Conservation (phyloP, 2,797 vertebrate genomes). For the Vipera ursinii region DNA sequence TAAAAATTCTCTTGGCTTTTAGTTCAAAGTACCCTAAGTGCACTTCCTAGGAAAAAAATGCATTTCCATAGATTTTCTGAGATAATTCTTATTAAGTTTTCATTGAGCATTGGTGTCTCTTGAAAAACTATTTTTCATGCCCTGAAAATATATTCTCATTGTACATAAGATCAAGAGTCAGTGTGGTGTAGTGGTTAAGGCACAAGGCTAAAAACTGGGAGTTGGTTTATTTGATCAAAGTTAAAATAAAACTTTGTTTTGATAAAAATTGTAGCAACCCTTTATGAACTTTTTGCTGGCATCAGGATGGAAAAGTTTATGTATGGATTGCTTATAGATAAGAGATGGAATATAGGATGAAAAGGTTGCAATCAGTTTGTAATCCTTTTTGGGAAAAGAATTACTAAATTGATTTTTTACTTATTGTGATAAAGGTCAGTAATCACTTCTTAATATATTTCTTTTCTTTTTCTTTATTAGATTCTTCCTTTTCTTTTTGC, state of each 20-base stretch:
- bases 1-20: constrained; percentile 22
- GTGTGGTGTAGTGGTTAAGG: not conserved
- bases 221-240: not conserved
- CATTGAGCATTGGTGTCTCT: not conserved
- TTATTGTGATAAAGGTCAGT: no score
- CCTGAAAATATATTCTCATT: constrained; percentile 28
- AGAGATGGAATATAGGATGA: not conserved
- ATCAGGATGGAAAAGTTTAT: not conserved
- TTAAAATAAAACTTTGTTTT: not conserved
- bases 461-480: not conserved
- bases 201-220: not conserved
- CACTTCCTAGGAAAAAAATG: not conserved
- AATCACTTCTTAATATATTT: not conserved
- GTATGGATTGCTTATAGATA: not conserved
- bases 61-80: constrained; percentile 12
- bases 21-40: constrained; percentile 4
- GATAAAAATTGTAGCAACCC: not conserved
- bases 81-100: constrained; percentile 6
- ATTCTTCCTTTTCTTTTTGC: not conserved
- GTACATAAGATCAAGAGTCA: not conserved
- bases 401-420: no score
- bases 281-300: not conserved
- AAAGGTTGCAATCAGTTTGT: not conserved
- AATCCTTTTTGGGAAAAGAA: not conserved
- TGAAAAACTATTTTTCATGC: not conserved